phyloP scores from a whole-genome alignment of 1,140 invertebrate genomes.

The Lasioglossum albipes region DNA sequence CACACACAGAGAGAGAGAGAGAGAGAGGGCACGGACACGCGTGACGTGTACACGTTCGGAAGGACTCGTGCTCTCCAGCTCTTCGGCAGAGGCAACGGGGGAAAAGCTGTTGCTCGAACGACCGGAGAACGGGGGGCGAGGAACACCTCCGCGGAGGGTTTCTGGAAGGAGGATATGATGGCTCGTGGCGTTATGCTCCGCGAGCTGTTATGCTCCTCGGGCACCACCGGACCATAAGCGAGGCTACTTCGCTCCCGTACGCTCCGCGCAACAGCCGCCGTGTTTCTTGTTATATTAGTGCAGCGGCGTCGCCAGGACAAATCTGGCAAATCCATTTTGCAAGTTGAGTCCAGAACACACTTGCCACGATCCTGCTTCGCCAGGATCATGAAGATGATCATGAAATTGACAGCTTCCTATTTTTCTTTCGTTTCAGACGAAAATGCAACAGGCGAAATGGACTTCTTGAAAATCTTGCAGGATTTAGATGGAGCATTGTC shows the following conservation, averaged over 20 bases:
- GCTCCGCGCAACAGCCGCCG: constrained; percentile 67
- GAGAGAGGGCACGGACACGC: constrained; percentile 40
- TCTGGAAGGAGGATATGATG: constrained; percentile 79
- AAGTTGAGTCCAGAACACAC: no score
- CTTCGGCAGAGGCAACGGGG: not conserved
- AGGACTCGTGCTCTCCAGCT: constrained; percentile 41
- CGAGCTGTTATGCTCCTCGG: constrained; percentile 78
- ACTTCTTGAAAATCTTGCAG: no score
- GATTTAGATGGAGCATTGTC: no score
- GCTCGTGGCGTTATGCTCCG: constrained; percentile 80
- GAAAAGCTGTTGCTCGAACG: constrained; percentile 10
- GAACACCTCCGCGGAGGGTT: constrained; percentile 63
- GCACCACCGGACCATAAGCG: constrained; percentile 79
- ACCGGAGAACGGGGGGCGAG: constrained; percentile 22
- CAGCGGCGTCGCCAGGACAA: constrained; percentile 73
- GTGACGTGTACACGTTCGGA: constrained; percentile 35
- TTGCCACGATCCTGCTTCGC: no score
- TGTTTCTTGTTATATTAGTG: constrained; percentile 79
- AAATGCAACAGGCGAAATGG: no score
- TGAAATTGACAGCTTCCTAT: no score
- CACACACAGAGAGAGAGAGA: constrained; percentile 3
- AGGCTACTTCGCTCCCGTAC: constrained; percentile 76
- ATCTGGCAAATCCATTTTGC: not conserved
- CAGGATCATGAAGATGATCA: no score
- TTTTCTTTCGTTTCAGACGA: no score